Base-by-base conservation (phyloP, 2,797 vertebrate species). In the Sylvia borin region DNA sequence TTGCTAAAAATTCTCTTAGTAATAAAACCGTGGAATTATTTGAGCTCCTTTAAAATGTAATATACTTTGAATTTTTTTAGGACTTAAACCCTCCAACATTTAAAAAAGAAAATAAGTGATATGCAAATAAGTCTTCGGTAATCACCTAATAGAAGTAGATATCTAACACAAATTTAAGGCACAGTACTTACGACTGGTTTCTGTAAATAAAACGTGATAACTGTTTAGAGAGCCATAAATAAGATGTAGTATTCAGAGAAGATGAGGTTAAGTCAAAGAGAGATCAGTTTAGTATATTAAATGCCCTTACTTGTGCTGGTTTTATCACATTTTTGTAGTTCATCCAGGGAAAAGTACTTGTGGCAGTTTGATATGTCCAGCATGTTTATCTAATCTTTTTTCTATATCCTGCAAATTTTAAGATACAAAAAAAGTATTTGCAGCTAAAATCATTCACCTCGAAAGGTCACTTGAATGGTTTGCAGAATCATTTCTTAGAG, bases 371-470 rank as follows among this genome's bases (percentile, higher is more conserved):
- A 65, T 93, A 64, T 36, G 55, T 64, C 43, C 53, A 82, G 29
- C 53, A 26, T 82, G 38, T 88, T 92, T 81, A 90, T 92, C 87
- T 93, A 78, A 88, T 86, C 88, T 93, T 91, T 67, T 21, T 66
- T 90, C 55, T 84, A 60, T 90, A 58, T 93, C 66, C 48, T 86
- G 57, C 55, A 88, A 81, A 81, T 91, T 81, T 73, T 50, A 66
- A 78, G 51, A 31, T 73, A 66, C 38, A 83, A 92, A 70, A 88
- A 86, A 81, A 66, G n/a, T 1, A 1, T 85, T 85, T 94, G 65
- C 73, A 88, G 25, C 70, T 88, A 21, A 84, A 91, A 70, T 76
- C 1, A 36, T 60, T 85, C 55, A 70, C 45, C 48, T 88, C 18
- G 7, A 40, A 82, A 86, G 45, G 54, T 88, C 92, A 65, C 34